These are phyloP conservation scores for Hypena proboscidalis DNA, from an alignment of 2,888 invertebrate species.

Conservation along the genomic window DNA sequence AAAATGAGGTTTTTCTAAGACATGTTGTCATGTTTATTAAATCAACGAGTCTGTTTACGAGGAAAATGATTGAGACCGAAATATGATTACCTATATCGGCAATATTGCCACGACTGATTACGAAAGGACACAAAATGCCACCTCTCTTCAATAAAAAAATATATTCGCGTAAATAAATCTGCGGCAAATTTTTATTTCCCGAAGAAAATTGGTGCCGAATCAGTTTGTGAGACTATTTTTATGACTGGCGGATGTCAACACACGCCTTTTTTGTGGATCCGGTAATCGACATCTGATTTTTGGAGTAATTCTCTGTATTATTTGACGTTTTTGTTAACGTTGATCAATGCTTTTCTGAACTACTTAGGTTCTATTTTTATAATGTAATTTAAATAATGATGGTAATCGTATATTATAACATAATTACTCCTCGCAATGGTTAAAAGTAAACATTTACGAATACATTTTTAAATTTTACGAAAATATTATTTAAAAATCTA, in stretches of 20 bases:
- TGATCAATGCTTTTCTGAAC: too few relatives aligned
- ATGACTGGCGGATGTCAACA: conserved; percentile 11
- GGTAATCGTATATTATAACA: too few relatives aligned
- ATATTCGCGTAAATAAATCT: conserved; percentile 25
- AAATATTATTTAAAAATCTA: too few relatives aligned
- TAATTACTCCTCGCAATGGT: too few relatives aligned
- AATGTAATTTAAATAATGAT: too few relatives aligned
- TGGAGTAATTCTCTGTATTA: too few relatives aligned
- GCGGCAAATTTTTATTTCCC: conserved; percentile 17
- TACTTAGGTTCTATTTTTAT: too few relatives aligned
- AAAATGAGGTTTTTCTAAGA: conserved; percentile 8
- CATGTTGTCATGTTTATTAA: conserved; percentile 41
- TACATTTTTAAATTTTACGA: too few relatives aligned
- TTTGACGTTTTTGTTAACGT: too few relatives aligned
- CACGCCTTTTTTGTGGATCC: neutral
- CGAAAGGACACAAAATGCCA: conserved; percentile 24
- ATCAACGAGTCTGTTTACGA: conserved; percentile 35
- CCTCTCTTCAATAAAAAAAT: conserved; percentile 13
- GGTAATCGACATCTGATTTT: too few relatives aligned
- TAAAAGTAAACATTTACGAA: too few relatives aligned
- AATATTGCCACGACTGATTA: conserved; percentile 45
- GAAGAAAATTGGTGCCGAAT: conserved; percentile 30
- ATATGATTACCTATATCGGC: conserved; percentile 43
- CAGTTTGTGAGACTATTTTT: too few relatives aligned
- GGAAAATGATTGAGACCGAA: conserved; percentile 43